Conservation (phyloP, 2,113 vertebrate species). For the Sula dactylatra region DNA sequence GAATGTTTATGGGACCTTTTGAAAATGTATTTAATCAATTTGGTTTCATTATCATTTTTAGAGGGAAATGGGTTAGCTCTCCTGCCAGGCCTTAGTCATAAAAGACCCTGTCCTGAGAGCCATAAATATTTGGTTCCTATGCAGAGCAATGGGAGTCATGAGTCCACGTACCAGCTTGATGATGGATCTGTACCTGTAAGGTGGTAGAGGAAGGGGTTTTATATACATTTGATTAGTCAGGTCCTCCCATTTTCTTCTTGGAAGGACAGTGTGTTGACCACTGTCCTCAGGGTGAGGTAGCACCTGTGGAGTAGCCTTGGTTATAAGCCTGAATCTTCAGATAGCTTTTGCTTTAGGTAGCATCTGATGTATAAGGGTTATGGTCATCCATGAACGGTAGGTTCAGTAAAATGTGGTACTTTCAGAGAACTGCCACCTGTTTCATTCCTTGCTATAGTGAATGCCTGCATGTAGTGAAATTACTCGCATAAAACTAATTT, state of each 20-base stretch:
- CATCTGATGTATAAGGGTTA: neutral
- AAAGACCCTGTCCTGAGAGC: neutral
- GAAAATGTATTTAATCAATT: neutral
- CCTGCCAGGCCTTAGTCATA: neutral
- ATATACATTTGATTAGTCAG: neutral
- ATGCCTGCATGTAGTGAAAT: neutral
- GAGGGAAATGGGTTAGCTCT: neutral
- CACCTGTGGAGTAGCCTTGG: neutral
- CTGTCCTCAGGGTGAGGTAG: neutral
- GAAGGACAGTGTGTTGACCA: neutral
- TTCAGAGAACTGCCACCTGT: neutral
- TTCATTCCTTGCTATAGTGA: neutral
- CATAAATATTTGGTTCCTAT: neutral
- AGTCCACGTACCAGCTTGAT: neutral
- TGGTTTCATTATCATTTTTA: neutral
- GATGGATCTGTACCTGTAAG: neutral
- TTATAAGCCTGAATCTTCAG: neutral
- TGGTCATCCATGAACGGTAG: neutral
- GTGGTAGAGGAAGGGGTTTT: neutral
- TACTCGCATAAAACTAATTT: neutral
- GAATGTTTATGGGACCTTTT: neutral
- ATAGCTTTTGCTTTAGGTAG: neutral
- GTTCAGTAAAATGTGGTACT: neutral
- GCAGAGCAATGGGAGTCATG: neutral
- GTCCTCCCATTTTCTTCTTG: neutral